Evolutionary conservation across 1,140 invertebrate genomes (phyloP).

Genomic region (Archivesica marissinica): DNA sequence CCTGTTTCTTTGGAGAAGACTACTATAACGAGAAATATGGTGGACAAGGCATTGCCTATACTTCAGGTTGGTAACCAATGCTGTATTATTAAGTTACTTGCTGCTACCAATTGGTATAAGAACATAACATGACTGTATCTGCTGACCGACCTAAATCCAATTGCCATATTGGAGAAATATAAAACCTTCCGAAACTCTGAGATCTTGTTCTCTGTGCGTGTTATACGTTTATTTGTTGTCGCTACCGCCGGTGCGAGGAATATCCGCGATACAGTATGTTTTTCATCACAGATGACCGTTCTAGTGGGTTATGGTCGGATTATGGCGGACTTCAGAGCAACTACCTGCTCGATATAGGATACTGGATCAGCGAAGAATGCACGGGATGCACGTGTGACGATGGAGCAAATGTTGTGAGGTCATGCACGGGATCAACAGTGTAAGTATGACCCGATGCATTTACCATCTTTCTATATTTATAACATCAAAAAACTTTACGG

Average conservation of each 20-base stretch:
- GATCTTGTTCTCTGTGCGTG: background rate
- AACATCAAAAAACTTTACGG: background rate
- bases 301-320: conserved; percentile 50
- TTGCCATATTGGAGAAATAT: background rate
- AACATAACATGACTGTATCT: background rate
- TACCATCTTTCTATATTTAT: background rate
- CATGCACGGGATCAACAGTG: conserved; percentile 50
- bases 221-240: background rate
- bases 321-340: conserved; percentile 17
- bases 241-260: background rate
- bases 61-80: conserved; percentile 1
- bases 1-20: conserved; percentile 26
- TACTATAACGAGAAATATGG: conserved; percentile 57
- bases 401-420: background rate
- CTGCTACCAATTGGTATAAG: too few species aligned
- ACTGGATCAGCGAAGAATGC: conserved; percentile 9
- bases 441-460: background rate
- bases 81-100: background rate
- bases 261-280: background rate
- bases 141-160: background rate
- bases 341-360: conserved; percentile 10
- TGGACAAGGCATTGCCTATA: conserved; percentile 48
- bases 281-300: conserved; percentile 51
- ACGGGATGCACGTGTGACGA: conserved; percentile 57
- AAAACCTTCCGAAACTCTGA: background rate